phyloP scores from a whole-genome alignment of 2,797 vertebrate species.

The Phyllotis vaccarum region DNA sequence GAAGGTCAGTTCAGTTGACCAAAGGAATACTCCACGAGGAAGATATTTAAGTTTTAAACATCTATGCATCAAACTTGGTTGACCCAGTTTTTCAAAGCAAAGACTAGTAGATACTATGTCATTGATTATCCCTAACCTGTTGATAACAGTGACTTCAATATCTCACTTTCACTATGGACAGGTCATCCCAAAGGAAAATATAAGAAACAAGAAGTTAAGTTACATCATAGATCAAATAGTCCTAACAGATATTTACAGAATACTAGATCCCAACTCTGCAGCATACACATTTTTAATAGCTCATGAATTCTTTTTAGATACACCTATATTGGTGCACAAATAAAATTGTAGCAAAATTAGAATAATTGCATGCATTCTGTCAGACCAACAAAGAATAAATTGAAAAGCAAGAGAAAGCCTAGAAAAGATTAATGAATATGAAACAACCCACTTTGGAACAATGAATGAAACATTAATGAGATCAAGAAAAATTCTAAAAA shows the following conservation, averaged over 20 bases:
- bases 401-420: not conserved
- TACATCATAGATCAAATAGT: not conserved
- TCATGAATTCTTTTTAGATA: not conserved
- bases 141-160: not conserved
- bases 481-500: not conserved
- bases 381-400: not conserved
- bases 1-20: not conserved
- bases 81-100: not conserved
- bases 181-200: not conserved
- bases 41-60: not conserved
- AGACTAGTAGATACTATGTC: not conserved
- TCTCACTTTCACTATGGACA: not conserved
- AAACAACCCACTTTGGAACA: not conserved
- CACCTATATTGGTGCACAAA: not conserved
- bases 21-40: not conserved
- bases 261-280: not conserved
- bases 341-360: not conserved
- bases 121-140: not conserved
- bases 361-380: not conserved
- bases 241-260: not conserved
- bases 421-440: not conserved
- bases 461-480: not conserved
- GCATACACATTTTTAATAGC: not conserved
- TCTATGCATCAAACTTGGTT: too few species aligned
- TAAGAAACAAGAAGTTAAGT: not conserved